Evolutionary conservation across 37 sponge, comb jelly and placozoan species (phyloP).

Genomic region (Petrosia ficiformis): DNA sequence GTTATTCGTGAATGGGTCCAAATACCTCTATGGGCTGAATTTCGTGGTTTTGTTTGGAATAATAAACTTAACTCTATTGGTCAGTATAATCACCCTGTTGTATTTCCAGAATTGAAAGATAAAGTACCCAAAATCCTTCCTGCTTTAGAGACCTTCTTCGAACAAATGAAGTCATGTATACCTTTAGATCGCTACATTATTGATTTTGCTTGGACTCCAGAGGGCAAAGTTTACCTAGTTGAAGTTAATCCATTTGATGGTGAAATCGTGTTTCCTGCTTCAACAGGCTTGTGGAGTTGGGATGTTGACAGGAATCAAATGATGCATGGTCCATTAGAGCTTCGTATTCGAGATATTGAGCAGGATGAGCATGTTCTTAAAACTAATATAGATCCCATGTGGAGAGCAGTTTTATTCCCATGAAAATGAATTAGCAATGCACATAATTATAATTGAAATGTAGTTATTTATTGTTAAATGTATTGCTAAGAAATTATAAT

Average conservation of each 20-base stretch:
- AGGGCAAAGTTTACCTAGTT: constrained; percentile 18
- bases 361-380: constrained; percentile 1
- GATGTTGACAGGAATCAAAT: constrained; percentile 35
- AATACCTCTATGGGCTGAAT: constrained; percentile 39
- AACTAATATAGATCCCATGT: constrained; percentile 21
- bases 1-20: constrained; percentile 40
- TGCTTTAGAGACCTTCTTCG: constrained; percentile 23
- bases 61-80: constrained; percentile 31
- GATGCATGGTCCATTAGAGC: constrained; percentile 35
- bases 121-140: not conserved
- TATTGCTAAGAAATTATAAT: too few species aligned
- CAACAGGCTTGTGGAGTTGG: constrained; percentile 47
- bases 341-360: constrained; percentile 12
- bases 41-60: constrained; percentile 45
- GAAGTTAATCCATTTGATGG: constrained; percentile 44
- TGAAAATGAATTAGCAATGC: not conserved
- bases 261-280: constrained; percentile 39
- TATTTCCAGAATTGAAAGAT: constrained; percentile 13
- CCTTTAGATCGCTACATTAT: constrained; percentile 37
- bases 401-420: constrained; percentile 15
- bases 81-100: constrained; percentile 46
- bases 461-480: too few species aligned
- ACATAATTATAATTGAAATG: too few species aligned
- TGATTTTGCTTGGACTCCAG: constrained; percentile 41
- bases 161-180: constrained; percentile 11